Conservation (phyloP, 2,113 vertebrate genomes). For the Odontophorus gujanensis region DNA sequence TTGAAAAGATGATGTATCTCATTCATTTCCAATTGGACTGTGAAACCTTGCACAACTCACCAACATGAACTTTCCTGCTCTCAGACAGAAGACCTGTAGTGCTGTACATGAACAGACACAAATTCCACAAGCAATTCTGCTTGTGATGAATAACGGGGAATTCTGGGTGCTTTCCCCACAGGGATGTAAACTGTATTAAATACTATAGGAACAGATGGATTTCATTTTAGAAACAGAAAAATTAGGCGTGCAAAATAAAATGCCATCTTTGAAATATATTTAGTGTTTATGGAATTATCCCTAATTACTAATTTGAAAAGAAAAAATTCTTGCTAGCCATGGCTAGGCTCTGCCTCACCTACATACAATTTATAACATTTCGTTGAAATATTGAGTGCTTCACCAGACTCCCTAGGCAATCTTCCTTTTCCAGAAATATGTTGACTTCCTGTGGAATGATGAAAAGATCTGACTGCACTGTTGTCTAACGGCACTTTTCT, state of each 20-base stretch:
- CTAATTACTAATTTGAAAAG: background rate
- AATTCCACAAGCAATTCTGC: background rate
- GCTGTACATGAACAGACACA: background rate
- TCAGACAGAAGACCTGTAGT: background rate
- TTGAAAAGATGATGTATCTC: background rate
- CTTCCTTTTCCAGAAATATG: background rate
- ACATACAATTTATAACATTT: slow-evolving; percentile 3
- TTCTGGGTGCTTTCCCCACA: background rate
- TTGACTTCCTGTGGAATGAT: background rate
- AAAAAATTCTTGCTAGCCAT: background rate
- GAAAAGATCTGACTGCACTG: background rate
- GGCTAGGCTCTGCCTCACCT: background rate
- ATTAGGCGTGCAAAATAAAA: background rate
- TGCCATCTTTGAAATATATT: background rate
- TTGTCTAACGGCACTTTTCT: slow-evolving; percentile 14
- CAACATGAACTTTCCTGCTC: background rate
- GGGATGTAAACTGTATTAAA: background rate
- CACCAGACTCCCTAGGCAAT: background rate
- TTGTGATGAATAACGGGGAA: background rate
- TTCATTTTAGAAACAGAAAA: slow-evolving; percentile 10
- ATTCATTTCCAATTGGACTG: background rate
- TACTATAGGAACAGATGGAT: background rate
- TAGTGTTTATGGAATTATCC: background rate
- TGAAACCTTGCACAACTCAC: background rate
- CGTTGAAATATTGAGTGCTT: background rate